Evolutionary conservation across 2,797 vertebrate species (phyloP).

Genomic region (Malacoraja senta): DNA sequence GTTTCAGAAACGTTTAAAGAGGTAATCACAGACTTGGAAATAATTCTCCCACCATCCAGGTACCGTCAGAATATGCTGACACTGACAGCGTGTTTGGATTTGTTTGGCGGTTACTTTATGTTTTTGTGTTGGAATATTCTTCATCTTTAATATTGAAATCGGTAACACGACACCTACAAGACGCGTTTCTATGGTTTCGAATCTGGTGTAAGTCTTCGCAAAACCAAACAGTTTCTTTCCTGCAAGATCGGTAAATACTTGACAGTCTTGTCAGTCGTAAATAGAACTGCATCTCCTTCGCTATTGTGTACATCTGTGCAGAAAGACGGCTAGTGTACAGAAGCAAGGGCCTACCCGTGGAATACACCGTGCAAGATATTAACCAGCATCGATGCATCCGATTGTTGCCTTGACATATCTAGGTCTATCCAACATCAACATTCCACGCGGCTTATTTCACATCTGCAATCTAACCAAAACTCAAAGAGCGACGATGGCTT

Average conservation of each 20-base stretch:
- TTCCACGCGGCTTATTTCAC: background rate
- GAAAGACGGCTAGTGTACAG: background rate
- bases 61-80: background rate
- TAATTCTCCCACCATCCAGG: background rate
- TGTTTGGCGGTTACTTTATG: background rate
- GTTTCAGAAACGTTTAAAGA: background rate
- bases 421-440: background rate
- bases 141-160: background rate
- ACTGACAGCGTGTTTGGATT: background rate
- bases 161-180: background rate
- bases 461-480: background rate
- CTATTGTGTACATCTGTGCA: background rate
- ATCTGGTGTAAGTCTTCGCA: background rate
- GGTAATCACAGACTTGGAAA: background rate
- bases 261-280: background rate
- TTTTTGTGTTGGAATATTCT: background rate
- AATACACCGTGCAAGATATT: background rate
- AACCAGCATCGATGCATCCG: background rate
- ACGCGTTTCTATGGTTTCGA: background rate
- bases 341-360: too few species aligned
- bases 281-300: background rate
- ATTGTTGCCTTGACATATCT: too few species aligned
- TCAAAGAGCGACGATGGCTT: background rate
- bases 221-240: background rate
- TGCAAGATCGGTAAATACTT: background rate